These are phyloP conservation scores for Epinephelus moara DNA, from an alignment of 2,113 vertebrate species.

Conservation along the genomic window DNA sequence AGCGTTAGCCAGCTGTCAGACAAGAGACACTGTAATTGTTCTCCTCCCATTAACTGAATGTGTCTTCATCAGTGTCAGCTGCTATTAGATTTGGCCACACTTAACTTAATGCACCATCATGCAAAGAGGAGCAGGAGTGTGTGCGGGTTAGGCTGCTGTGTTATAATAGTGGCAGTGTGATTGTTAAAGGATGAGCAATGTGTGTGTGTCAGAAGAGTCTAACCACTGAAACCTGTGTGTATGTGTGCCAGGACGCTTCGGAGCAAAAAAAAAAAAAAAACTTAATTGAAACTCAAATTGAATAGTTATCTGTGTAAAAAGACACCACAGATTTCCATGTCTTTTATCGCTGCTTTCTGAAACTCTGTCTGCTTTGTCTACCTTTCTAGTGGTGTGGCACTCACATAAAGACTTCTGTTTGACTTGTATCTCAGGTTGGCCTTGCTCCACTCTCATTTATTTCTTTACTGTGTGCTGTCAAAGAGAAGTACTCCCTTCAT, in stretches of 20 bases:
- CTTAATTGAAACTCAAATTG: not conserved
- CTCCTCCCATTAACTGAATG: slow-evolving; percentile 52
- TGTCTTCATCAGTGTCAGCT: slow-evolving; percentile 64
- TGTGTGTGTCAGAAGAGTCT: slow-evolving; percentile 7
- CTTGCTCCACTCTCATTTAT: not conserved
- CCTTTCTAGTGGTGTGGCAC: not conserved
- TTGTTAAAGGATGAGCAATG: not conserved
- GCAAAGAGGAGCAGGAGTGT: not conserved
- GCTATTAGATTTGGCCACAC: slow-evolving; percentile 41
- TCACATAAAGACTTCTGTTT: not conserved
- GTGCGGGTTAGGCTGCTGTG: not conserved
- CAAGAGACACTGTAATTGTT: slow-evolving; percentile 22
- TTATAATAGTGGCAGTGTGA: not conserved
- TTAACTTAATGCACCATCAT: slow-evolving; percentile 27
- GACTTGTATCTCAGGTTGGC: slow-evolving; percentile 2
- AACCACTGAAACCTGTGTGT: not conserved
- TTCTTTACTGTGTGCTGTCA: not conserved
- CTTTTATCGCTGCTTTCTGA: not conserved
- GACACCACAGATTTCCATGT: not conserved
- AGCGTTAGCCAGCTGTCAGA: slow-evolving; percentile 32
- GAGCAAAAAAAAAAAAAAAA: not conserved
- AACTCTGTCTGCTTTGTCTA: not conserved
- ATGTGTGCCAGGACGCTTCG: not conserved
- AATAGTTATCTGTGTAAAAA: not conserved
- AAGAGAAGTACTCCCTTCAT: not conserved